Conservation (phyloP, 37 sponge, comb jelly and placozoan genomes). For the Eunapius fragilis region DNA sequence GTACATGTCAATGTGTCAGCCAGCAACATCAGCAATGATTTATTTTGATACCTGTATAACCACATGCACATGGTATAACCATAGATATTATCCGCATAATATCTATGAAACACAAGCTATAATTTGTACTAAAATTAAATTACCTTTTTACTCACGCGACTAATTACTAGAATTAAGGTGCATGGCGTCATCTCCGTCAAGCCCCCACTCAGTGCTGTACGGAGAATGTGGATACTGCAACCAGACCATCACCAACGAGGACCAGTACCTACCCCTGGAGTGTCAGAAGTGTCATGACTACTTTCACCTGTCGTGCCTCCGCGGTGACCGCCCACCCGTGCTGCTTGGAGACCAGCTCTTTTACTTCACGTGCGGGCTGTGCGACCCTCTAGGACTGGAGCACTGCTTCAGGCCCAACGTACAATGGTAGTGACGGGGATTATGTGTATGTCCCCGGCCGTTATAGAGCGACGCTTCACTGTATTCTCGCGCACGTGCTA, state of each 20-base stretch:
- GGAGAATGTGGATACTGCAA: conserved; percentile 54
- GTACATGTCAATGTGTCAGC: too few species aligned
- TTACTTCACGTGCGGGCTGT: conserved; percentile 35
- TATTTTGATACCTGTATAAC: too few species aligned
- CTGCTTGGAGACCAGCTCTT: conserved; percentile 52
- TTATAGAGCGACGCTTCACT: too few species aligned
- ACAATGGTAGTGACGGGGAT: conserved; percentile 26
- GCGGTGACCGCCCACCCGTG: conserved; percentile 24
- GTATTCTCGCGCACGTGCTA: not conserved
- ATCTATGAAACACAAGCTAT: too few species aligned
- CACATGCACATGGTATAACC: too few species aligned
- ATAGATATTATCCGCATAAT: too few species aligned
- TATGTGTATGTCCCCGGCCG: not conserved
- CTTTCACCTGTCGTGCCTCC: conserved; percentile 49
- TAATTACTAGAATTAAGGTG: too few species aligned
- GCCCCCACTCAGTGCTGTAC: not conserved
- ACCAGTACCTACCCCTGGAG: conserved; percentile 43
- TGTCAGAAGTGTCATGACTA: conserved; percentile 30
- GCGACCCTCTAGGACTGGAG: conserved; percentile 29
- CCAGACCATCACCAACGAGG: conserved; percentile 7
- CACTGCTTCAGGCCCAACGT: conserved; percentile 42
- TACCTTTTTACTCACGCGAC: too few species aligned
- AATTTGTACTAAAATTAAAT: too few species aligned
- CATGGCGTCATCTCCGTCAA: not conserved
- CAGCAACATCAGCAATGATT: too few species aligned